Evolutionary conservation across 2,797 vertebrate genomes (phyloP).

Genomic region (Myotis daubentonii): DNA sequence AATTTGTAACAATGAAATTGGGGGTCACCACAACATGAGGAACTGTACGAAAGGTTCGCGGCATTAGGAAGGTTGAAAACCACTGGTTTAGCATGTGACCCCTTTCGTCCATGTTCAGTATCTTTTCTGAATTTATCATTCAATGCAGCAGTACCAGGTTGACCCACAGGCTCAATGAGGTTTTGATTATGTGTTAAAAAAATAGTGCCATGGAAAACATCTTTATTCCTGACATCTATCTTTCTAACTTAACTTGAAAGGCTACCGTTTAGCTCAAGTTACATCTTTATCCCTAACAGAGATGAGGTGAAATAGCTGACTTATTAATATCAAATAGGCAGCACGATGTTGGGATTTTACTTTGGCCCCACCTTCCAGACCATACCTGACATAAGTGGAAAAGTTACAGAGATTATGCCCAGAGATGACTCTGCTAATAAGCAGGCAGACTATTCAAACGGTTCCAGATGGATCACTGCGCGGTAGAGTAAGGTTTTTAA

Average conservation of each 20-base stretch:
- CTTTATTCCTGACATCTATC: constrained; percentile 36
- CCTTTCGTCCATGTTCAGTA: background rate
- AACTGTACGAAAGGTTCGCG: too few species aligned
- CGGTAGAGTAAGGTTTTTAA: background rate
- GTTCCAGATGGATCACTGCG: background rate
- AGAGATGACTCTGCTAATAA: background rate
- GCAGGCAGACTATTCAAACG: background rate
- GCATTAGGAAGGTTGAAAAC: too few species aligned
- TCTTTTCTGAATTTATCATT: constrained; percentile 58
- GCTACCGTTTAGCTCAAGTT: background rate
- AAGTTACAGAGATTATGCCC: background rate
- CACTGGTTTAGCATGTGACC: too few species aligned
- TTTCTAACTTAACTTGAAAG: constrained; percentile 30
- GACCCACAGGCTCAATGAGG: constrained; percentile 23
- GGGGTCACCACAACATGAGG: too few species aligned
- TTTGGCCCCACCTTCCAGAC: background rate
- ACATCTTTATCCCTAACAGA: background rate
- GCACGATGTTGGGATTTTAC: background rate
- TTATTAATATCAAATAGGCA: background rate
- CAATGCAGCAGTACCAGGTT: constrained; percentile 37
- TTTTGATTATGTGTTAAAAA: background rate
- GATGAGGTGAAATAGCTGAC: background rate
- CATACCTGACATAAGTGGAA: background rate
- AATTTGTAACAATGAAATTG: too few species aligned
- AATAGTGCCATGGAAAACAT: constrained; percentile 10